Percentiles rank a stretch among this genome's conserved stretches.
Conservation (phyloP, 2,113 vertebrate genomes). For the Rhinoderma darwinii region DNA sequence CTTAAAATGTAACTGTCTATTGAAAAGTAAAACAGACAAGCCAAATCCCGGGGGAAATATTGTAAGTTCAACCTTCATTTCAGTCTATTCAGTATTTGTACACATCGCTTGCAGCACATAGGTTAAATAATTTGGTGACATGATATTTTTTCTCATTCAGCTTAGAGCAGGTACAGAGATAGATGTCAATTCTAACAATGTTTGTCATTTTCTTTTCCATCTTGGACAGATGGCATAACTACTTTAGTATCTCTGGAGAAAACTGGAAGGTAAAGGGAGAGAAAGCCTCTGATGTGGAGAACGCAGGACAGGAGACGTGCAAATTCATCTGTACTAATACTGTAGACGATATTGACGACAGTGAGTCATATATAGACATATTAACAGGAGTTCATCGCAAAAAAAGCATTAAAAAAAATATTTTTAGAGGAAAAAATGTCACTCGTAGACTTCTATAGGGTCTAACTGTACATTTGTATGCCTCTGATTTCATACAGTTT, state of each 20-base stretch:
- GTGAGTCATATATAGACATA: not conserved
- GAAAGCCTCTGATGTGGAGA: not conserved
- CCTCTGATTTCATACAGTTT: no score
- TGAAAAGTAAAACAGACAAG: conserved; percentile 53
- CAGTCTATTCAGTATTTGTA: conserved; percentile 50
- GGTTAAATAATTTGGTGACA: conserved; percentile 57
- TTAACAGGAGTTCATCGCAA: not conserved
- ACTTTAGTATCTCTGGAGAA: conserved; percentile 21
- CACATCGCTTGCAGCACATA: conserved; percentile 30
- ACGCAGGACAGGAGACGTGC: not conserved
- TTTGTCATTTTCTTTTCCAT: conserved; percentile 53
- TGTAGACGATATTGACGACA: not conserved
- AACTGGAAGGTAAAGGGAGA: not conserved
- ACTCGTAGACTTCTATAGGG: no score
- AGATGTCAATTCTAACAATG: conserved; percentile 58
- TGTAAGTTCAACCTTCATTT: conserved; percentile 46
- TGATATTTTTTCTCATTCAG: conserved; percentile 52
- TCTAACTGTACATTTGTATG: no score
- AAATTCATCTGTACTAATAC: not conserved
- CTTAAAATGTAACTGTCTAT: conserved; percentile 29
- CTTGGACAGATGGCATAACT: conserved; percentile 44
- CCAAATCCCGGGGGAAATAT: conserved; percentile 52
- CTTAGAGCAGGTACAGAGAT: conserved; percentile 46
- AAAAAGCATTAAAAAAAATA: not conserved
- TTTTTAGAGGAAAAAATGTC: no score